phyloP scores from a whole-genome alignment of 2,113 vertebrate genomes.

The Hylia prasina region DNA sequence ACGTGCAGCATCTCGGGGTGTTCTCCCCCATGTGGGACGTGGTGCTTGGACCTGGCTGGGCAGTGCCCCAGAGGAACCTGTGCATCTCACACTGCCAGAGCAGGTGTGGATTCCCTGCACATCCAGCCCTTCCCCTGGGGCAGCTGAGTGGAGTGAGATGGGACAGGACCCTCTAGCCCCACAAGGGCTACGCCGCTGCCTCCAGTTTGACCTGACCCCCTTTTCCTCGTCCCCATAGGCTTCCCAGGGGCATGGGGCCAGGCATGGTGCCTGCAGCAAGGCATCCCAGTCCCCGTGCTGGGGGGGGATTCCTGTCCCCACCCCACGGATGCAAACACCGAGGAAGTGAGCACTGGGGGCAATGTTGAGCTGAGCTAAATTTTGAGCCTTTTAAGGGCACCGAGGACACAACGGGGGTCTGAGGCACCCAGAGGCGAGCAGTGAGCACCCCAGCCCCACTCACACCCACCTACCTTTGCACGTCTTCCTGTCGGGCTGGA shows the following conservation, averaged over 20 bases:
- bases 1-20: accelerated
- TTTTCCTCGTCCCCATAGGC: neutral
- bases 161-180: neutral
- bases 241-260: accelerated
- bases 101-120: neutral
- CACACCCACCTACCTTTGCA: slow-evolving; percentile 85
- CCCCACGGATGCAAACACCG: neutral
- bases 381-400: neutral
- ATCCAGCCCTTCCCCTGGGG: neutral
- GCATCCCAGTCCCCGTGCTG: accelerated
- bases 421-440: neutral
- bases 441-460: accelerated
- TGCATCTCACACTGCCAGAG: neutral
- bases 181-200: neutral
- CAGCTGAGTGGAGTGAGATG: neutral
- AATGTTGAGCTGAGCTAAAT: accelerated
- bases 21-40: accelerated
- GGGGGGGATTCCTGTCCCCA: neutral
- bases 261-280: neutral
- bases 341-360: accelerated
- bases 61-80: neutral
- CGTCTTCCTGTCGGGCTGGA: slow-evolving; percentile 93
- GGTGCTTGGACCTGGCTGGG: neutral
- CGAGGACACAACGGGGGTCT: accelerated
- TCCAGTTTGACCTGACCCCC: neutral